Conservation (phyloP, 37 sponge, comb jelly and placozoan species). For the Lycopodina hypogea region DNA sequence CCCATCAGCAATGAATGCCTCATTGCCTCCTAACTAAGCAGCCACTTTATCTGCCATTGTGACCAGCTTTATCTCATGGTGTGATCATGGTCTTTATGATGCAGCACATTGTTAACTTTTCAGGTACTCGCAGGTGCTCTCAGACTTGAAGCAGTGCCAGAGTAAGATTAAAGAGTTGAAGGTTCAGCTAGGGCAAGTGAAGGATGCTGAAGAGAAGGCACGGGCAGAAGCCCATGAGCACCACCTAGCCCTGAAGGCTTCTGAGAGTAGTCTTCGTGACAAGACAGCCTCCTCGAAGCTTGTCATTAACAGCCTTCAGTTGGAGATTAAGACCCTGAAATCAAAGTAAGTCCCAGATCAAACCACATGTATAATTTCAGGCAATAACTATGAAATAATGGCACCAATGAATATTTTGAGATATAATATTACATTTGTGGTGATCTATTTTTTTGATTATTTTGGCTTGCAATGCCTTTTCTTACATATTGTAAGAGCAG, state of each 20-base stretch:
- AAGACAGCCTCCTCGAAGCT: constrained; percentile 38
- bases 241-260: constrained; percentile 9
- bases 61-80: too few relatives aligned
- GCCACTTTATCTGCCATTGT: too few relatives aligned
- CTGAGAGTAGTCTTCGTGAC: constrained; percentile 29
- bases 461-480: neutral
- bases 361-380: neutral
- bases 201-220: constrained; percentile 36
- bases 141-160: constrained; percentile 38
- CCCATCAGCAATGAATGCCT: too few relatives aligned
- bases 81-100: too few relatives aligned
- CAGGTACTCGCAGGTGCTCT: constrained; percentile 43
- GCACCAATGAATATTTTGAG: neutral
- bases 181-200: constrained; percentile 26
- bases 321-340: constrained; percentile 47
- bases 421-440: neutral
- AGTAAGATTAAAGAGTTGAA: constrained; percentile 34
- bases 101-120: too few relatives aligned
- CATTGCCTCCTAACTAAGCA: too few relatives aligned
- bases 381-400: too few relatives aligned
- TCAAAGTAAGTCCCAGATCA: constrained; percentile 33
- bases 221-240: constrained; percentile 16
- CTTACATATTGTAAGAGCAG: too few relatives aligned
- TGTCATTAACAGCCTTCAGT: constrained; percentile 26
- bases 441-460: neutral